Percentiles rank a stretch among this genome's conserved stretches.
phyloP scores from a whole-genome alignment of 64 coral and sea anemone species.

The Pocillopora verrucosa region DNA sequence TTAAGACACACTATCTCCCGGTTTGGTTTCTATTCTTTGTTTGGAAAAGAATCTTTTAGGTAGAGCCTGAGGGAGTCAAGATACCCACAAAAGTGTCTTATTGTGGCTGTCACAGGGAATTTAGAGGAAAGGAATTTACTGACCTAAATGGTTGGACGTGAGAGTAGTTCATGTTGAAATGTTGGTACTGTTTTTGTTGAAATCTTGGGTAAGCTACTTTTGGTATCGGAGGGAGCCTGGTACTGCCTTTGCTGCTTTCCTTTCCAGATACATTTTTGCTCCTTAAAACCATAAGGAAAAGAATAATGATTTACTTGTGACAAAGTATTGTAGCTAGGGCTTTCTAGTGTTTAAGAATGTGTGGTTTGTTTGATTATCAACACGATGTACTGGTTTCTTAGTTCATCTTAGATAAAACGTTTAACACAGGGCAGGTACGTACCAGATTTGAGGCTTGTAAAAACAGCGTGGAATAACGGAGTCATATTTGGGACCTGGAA shows the following conservation, averaged over 20 bases:
- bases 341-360: no score
- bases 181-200: constrained; percentile 64
- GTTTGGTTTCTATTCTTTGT: no score
- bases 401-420: neutral
- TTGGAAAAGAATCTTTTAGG: no score
- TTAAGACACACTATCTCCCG: no score
- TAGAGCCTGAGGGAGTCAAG: no score
- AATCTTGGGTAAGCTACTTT: constrained; percentile 74
- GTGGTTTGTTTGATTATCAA: neutral
- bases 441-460: constrained; percentile 78
- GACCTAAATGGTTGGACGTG: constrained; percentile 89
- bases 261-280: constrained; percentile 80
- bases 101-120: no score
- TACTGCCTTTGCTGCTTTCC: constrained; percentile 62
- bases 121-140: neutral
- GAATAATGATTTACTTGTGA: neutral
- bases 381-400: neutral
- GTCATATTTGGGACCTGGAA: constrained; percentile 74
- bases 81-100: neutral
- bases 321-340: neutral
- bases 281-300: constrained; percentile 22
- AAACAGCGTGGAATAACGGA: constrained; percentile 74
- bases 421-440: neutral
- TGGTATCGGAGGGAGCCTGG: constrained; percentile 82
- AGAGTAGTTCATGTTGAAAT: constrained; percentile 91